Base-by-base conservation (phyloP, 2,888 invertebrate species). In the Rhingia rostrata region DNA sequence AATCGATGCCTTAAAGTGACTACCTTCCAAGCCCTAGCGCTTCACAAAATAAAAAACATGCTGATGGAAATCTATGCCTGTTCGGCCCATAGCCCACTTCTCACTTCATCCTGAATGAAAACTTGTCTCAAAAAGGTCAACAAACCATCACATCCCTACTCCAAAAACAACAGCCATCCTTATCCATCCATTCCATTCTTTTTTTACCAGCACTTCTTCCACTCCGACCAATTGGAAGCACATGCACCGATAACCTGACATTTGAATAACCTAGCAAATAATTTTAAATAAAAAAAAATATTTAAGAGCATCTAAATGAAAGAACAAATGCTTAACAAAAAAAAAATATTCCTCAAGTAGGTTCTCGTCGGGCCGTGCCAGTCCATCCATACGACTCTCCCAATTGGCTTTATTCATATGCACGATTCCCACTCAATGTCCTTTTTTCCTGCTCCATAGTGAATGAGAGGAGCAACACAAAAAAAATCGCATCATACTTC, bases 351-450 rank as follows among this genome's bases (percentile, higher is more conserved):
- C 54, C 58, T 49, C 69, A 64, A 83, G 78, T 63, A 61, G 60
- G 12, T 53, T 70, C 72, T 35, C 66, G 54, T 61, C 49, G 10
- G 33, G 56, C 72, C 32, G 47, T 22, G 45, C 39, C 49, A 73
- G 79, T 58, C 78, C 72, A 70, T 70, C 51, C 41, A 45, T 45
- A 9, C 39, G 22, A 32, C 39, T 37, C 39, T 37, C 47, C 49
- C 58, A 53, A 72, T 82, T 77, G 80, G 74, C 67, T 80, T 80
- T 73, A 80, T 80, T 80, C 80, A 80, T 74, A 47, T 58, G 47
- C 56, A 41, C 60, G 84, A 84, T 75, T 70, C 80, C 66, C 84
- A 80, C 75, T 75, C 64, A 66, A 80, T 84, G 74, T 79, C 69
- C 56, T 78, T 73, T 83, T 83, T 78, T 69, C 39, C 37, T 51